Evolutionary conservation across 2,888 invertebrate species (phyloP).

Genomic region (Lampropteryx suffumata): DNA sequence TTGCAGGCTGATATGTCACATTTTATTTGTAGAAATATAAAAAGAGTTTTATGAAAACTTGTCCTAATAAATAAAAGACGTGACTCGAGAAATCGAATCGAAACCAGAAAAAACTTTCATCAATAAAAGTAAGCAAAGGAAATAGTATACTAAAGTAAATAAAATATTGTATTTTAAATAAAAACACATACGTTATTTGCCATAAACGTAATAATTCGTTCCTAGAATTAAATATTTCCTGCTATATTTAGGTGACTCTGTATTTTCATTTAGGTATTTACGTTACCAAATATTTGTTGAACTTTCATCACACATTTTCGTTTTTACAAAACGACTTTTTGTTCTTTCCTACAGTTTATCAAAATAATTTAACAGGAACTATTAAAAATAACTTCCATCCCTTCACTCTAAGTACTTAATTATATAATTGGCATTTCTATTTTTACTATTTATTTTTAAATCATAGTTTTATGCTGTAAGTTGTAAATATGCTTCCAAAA

Average conservation of each 20-base stretch:
- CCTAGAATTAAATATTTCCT: constrained; percentile 7
- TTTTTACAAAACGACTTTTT: no score
- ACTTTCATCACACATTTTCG: constrained; percentile 5
- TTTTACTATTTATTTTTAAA: constrained; percentile 36
- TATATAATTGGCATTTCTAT: constrained; percentile 30
- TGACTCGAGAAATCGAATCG: no score
- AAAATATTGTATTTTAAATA: neutral
- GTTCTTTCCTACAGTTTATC: no score
- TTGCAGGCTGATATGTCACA: constrained; percentile 45
- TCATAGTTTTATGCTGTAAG: constrained; percentile 52
- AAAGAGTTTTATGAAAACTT: neutral
- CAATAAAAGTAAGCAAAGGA: neutral
- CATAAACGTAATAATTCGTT: constrained; percentile 22
- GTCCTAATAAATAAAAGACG: constrained; percentile 29
- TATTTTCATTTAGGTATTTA: constrained; percentile 46
- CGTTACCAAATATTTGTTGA: constrained; percentile 64
- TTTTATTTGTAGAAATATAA: constrained; percentile 36
- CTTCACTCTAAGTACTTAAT: constrained; percentile 2
- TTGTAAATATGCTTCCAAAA: constrained; percentile 74
- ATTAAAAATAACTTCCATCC: neutral
- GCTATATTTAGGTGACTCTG: constrained; percentile 22
- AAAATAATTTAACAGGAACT: no score
- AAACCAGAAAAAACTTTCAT: no score
- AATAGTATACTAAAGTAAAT: neutral
- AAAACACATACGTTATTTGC: constrained; percentile 12